Evolutionary conservation across 2,113 vertebrate genomes (phyloP).

Genomic region (Ciconia boyciana): DNA sequence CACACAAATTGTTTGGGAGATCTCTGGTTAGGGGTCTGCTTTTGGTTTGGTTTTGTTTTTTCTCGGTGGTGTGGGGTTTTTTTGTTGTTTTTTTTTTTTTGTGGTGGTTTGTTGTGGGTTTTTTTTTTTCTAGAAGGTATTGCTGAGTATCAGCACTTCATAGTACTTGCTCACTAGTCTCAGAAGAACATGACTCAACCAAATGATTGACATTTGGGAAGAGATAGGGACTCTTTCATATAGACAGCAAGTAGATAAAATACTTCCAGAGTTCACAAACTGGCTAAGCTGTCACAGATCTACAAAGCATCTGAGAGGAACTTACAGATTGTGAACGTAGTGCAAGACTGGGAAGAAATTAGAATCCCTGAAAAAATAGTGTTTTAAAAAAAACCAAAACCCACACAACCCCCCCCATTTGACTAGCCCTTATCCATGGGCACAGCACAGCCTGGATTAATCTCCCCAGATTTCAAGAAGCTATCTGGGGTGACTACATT

Average conservation of each 20-base stretch:
- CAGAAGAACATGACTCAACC: not conserved
- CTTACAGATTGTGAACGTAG: not conserved
- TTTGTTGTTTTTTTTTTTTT: not conserved
- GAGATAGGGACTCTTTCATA: fast-evolving
- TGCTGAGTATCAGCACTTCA: not conserved
- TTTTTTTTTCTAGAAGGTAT: not conserved
- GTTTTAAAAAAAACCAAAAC: not conserved
- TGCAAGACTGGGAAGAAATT: not conserved
- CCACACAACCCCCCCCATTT: fast-evolving
- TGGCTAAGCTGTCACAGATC: not conserved
- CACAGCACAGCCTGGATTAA: not conserved
- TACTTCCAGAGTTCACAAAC: not conserved
- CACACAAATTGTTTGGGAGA: not conserved
- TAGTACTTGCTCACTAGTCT: not conserved
- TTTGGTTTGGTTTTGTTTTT: not conserved
- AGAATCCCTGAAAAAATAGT: not conserved
- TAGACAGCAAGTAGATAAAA: not conserved
- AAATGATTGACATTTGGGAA: not conserved
- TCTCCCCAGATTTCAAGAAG: not conserved
- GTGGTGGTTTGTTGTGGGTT: too few relatives aligned
- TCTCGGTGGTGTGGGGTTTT: too few relatives aligned
- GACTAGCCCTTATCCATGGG: not conserved
- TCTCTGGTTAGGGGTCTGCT: not conserved
- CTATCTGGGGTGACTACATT: not conserved
- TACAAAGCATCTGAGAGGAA: not conserved